phyloP scores from a whole-genome alignment of 2,113 vertebrate species.

The Ranitomeya imitator region DNA sequence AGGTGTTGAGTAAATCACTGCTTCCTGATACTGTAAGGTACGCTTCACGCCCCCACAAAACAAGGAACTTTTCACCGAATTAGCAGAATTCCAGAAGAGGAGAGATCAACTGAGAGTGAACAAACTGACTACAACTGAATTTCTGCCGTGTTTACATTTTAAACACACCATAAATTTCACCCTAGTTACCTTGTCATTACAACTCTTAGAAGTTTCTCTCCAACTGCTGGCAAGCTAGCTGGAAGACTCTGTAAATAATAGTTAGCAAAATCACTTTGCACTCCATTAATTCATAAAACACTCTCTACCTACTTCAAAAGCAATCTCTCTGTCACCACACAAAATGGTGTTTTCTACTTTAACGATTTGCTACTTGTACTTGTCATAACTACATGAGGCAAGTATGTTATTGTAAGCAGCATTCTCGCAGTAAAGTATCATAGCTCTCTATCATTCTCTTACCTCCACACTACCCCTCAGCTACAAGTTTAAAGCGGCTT shows the following conservation, averaged over 20 bases:
- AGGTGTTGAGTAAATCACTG: conserved; percentile 15
- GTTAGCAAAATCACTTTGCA: conserved; percentile 73
- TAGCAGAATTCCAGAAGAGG: conserved; percentile 69
- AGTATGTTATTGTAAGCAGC: conserved; percentile 60
- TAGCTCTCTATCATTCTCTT: conserved; percentile 34
- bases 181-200: conserved; percentile 66
- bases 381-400: conserved; percentile 73
- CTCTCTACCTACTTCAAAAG: conserved; percentile 74
- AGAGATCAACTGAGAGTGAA: conserved; percentile 60
- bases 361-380: conserved; percentile 75
- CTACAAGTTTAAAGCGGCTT: conserved; percentile 42
- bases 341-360: conserved; percentile 67
- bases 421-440: conserved; percentile 40
- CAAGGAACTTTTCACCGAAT: conserved; percentile 41
- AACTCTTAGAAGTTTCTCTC: conserved; percentile 64
- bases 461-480: conserved; percentile 46
- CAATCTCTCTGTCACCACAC: conserved; percentile 62
- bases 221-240: conserved; percentile 67
- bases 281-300: conserved; percentile 79
- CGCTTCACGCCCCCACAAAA: background rate
- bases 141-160: conserved; percentile 65
- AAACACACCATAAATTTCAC: conserved; percentile 76
- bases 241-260: conserved; percentile 76
- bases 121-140: conserved; percentile 63
- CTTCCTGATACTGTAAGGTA: background rate